Evolutionary conservation across 2,888 invertebrate species (phyloP), one percentile per base, ranked within the genome.

Genomic region (Ormyrus nitidulus): DNA sequence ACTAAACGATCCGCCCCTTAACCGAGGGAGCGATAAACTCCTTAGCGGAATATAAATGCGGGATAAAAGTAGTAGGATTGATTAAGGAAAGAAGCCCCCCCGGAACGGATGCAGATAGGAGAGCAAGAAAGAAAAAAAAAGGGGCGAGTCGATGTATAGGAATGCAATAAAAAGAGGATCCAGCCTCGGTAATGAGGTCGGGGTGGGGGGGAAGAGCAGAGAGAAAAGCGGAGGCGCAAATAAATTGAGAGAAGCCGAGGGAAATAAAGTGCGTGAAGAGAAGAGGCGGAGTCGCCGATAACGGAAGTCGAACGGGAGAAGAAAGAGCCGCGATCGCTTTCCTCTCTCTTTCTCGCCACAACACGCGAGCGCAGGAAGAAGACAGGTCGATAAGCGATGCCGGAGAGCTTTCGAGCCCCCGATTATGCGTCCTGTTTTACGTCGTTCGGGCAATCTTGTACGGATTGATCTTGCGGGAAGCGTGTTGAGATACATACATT

Each of bases 251-350:
- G 79, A 61, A 58, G 70, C 58, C 56, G 53, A 11, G 59, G 69
- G 53, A 59, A 75, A 79, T 75, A 71, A 69, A 77, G 73, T 69
- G 72, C 80, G 80, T 64, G 71, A 76, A 72, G 72, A 68, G 71
- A 58, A 65, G 70, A 69, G 72, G 71, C 59, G 71, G 59, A 68
- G 71, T 13, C 13, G 49, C 61, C 75, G 79, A 80, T 80, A 80
- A 72, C 71, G 71, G 66, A 80, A 76, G 76, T 72, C 7, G 69
- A 56, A 56, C 9, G 8, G 51, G 66, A 51, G 19, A n/a, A 13
- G 58, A 46, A 72, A 72, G 77, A 69, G 62, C 62, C 49, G 9
- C 49, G 11, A 0, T 62, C 34, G 65, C 48, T 44, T 34, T 34
- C 34, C 34, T 34, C 34, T 34, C 34, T 34, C 34, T 34, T 4